phyloP scores from a whole-genome alignment of 2,113 vertebrate species.

The Chaetura pelagica region DNA sequence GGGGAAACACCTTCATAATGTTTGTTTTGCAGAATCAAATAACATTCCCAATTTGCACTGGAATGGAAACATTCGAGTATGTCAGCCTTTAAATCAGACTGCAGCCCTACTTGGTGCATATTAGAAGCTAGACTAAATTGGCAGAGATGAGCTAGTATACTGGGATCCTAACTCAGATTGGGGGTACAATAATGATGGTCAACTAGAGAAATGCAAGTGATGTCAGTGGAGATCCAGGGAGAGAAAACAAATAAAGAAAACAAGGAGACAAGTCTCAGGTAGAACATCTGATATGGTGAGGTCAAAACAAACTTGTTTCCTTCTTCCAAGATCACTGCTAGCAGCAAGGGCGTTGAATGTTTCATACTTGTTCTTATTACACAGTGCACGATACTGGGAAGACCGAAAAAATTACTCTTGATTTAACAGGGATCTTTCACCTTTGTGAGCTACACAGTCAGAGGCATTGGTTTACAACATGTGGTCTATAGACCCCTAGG shows the following conservation, averaged over 20 bases:
- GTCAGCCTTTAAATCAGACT: background rate
- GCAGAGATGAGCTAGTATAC: background rate
- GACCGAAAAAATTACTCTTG: fast-evolving
- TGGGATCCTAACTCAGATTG: background rate
- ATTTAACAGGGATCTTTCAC: background rate
- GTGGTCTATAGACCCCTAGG: background rate
- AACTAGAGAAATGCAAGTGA: background rate
- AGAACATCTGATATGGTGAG: background rate
- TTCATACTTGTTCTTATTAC: background rate
- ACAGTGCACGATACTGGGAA: background rate
- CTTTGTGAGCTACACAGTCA: background rate
- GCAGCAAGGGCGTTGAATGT: background rate
- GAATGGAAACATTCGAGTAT: background rate
- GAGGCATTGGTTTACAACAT: background rate
- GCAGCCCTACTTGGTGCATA: background rate
- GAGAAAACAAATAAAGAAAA: background rate
- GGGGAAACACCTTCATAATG: constrained; percentile 17
- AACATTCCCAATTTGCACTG: background rate
- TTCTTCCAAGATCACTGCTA: background rate
- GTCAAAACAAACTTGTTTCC: background rate
- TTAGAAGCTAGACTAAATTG: background rate
- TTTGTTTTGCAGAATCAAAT: background rate
- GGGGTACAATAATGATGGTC: background rate
- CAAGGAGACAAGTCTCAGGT: background rate
- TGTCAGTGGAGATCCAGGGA: fast-evolving